A percentile compares a stretch with the other conserved stretches of the same genome.
Conservation (phyloP, 2,888 invertebrate genomes). For the Linnaemya tessellans region DNA sequence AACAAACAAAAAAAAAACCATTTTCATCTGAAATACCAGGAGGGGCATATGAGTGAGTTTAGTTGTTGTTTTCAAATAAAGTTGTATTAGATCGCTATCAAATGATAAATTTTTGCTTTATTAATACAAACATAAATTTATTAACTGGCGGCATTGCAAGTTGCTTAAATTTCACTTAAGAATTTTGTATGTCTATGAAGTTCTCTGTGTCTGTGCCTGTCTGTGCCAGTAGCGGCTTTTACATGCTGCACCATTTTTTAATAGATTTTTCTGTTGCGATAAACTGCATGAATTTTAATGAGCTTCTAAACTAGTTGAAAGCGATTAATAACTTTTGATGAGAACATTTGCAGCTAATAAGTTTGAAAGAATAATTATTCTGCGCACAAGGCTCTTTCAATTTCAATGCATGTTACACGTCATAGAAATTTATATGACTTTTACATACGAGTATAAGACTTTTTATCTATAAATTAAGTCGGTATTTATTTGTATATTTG, state of each 20-base stretch:
- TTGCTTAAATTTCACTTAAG: conserved; percentile 7
- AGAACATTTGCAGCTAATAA: conserved; percentile 30
- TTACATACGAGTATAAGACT: not conserved
- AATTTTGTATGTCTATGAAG: not conserved
- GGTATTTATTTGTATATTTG: no score
- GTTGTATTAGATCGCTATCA: conserved; percentile 68
- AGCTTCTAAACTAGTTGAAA: conserved; percentile 37
- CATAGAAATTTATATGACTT: not conserved
- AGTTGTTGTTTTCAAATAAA: conserved; percentile 35
- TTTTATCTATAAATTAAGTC: not conserved
- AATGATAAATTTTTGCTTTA: conserved; percentile 59
- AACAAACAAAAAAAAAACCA: no score
- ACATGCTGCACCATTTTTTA: conserved; percentile 42
- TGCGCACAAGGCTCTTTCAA: not conserved
- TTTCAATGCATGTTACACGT: not conserved
- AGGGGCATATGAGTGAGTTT: conserved; percentile 15
- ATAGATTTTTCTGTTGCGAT: conserved; percentile 40
- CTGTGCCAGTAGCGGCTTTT: not conserved
- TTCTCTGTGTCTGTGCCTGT: not conserved
- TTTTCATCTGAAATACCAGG: conserved; percentile 42
- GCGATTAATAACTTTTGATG: conserved; percentile 50
- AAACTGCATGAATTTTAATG: conserved; percentile 27
- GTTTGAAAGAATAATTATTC: not conserved
- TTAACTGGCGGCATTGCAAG: not conserved
- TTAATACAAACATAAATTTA: conserved; percentile 17